Base-by-base conservation (phyloP, 2,888 invertebrate species). In the Corbicula japonica region DNA sequence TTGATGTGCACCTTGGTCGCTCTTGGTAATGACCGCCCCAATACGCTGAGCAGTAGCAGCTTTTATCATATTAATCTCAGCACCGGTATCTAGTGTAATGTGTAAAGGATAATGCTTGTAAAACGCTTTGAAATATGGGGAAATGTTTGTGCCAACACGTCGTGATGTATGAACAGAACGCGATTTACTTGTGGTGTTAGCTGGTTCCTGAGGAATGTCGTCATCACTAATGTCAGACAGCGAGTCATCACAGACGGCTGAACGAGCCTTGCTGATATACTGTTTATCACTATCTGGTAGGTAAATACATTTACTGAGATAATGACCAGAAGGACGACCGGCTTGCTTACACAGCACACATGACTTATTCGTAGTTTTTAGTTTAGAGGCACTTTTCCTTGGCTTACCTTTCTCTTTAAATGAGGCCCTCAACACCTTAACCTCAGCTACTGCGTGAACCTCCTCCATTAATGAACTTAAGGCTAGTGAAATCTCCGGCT, bases 281-380 rank as follows among this genome's bases (percentile, higher is more conserved):
- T n/a, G n/a, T n/a, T n/a, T n/a, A n/a, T n/a, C n/a, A n/a, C n/a
- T n/a, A n/a, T n/a, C n/a, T n/a, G n/a, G n/a, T n/a, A n/a, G n/a
- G n/a, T n/a, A n/a, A n/a, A n/a, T n/a, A n/a, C n/a, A n/a, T n/a
- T n/a, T n/a, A n/a, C n/a, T n/a, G n/a, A n/a, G n/a, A n/a, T n/a
- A n/a, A 23, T 65, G 65, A 5, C 34, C 34, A 23, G 34, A 65
- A 18, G 65, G 41, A 28, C 71, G 48, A 8, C 75, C 72, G 1
- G 79, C 79, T 46, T 83, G 74, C 58, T 83, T 81, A 35, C 83
- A 86, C 26, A 83, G 41, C 10, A 74, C 71, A 48, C 83, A 83
- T 12, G 30, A n/a, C n/a, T n/a, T n/a, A n/a, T n/a, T n/a, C n/a
- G n/a, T n/a, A n/a, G n/a, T n/a, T n/a, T n/a, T n/a, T n/a, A n/a